Evolutionary conservation across 2,888 invertebrate genomes (phyloP), one percentile per base, ranked within the genome.

Genomic region (Hydropsyche betteni): DNA sequence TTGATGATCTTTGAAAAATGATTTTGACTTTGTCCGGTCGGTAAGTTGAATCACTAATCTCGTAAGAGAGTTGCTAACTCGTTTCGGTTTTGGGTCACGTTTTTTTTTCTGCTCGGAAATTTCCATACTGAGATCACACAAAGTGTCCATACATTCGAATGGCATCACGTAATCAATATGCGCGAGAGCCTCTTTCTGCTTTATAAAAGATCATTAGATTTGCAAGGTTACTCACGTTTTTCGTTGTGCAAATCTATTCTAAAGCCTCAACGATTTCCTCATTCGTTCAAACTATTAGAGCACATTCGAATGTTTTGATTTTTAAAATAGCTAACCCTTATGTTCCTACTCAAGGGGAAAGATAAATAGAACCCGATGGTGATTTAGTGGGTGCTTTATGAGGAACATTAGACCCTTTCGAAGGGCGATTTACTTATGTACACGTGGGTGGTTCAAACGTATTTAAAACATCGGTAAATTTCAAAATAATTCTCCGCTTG

Each of bases 1-100:
- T 24, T 24, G 24, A 24, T 24, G 24, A 24, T 24, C 24, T 24
- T 24, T 24, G 2, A 24, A 24, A 24, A 24, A 24, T 24, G 24
- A 24, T 24, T 24, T 24, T 24, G 24, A 24, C 24, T 24, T 24
- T 24, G 24, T 24, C 24, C 24, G 24, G 24, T 24, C 24, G 24
- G 24, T 24, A 24, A 24, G 2, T 24, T 24, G 24, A 24, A 24
- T 24, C 24, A 24, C 24, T 24, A 64, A 64, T 64, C 64, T 64
- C 36, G 34, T n/a, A 34, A 64, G 4, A 36, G 55, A 55, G 34
- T 14, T 44, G 24, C 38, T n/a, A 61, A 72, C 72, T 72, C 58
- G 72, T 72, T 72, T 72, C 4, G 58, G 7, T 72, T 72, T 72
- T 72, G 72, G 72, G 72, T 72, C 72, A 72, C 58, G 72, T 72